phyloP scores from a whole-genome alignment of 2,113 vertebrate genomes.

The Lasiurus borealis region DNA sequence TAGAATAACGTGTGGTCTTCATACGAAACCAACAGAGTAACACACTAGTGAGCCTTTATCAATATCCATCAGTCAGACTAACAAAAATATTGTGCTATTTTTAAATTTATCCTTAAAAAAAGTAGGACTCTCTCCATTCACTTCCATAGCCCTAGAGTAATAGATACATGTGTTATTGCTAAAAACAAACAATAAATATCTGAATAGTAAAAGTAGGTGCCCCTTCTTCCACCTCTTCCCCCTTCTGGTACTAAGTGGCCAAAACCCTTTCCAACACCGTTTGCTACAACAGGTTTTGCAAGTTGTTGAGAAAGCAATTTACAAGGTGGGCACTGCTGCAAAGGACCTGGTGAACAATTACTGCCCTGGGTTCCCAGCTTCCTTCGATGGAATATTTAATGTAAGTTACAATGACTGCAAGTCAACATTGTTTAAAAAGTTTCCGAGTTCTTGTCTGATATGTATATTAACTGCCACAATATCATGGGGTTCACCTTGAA shows the following conservation, averaged over 20 bases:
- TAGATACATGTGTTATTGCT: not conserved
- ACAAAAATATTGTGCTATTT: constrained; percentile 2
- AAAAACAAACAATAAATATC: not conserved
- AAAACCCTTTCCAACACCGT: not conserved
- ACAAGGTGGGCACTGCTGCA: not conserved
- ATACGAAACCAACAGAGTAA: not conserved
- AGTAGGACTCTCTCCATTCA: not conserved
- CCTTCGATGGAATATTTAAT: not conserved
- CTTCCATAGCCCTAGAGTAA: not conserved
- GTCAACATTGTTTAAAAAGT: not conserved
- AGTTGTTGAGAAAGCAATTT: not conserved
- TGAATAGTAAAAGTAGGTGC: not conserved
- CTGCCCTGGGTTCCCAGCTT: not conserved
- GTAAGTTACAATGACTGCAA: not conserved
- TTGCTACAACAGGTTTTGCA: not conserved
- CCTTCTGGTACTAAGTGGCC: not conserved
- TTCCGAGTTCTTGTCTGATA: not conserved
- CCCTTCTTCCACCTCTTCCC: not conserved
- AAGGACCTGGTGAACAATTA: not conserved
- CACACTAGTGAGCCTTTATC: not conserved
- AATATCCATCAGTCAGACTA: not conserved
- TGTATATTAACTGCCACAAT: not conserved
- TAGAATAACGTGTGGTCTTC: not conserved
- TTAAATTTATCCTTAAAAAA: constrained; percentile 4
- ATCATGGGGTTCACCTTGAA: not conserved